Conservation (phyloP, 1,140 invertebrate genomes). For the Marisa cornuarietis region DNA sequence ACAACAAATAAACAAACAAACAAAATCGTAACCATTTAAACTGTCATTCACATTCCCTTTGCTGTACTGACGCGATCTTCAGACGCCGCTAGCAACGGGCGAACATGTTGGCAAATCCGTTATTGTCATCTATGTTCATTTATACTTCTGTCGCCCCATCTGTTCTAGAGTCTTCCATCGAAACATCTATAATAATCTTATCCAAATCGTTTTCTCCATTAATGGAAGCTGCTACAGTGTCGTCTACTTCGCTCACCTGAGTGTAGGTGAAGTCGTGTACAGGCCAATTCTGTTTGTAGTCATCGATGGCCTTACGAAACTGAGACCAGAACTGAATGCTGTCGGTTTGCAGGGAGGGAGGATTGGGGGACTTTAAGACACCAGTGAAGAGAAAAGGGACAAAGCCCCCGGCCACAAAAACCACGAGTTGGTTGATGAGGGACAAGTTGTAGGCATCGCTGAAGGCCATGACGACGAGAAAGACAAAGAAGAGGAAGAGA, state of each 20-base stretch:
- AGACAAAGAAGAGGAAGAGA: slow-evolving; percentile 48
- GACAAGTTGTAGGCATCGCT: slow-evolving; percentile 48
- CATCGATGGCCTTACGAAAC: slow-evolving; percentile 39
- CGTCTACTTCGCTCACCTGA: slow-evolving; percentile 1
- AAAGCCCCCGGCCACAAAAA: slow-evolving; percentile 48
- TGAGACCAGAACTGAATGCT: slow-evolving; percentile 48
- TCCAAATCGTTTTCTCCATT: slow-evolving; percentile 15
- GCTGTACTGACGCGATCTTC: too few relatives aligned
- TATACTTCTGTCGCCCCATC: not conserved
- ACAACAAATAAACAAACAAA: too few relatives aligned
- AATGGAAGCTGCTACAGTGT: not conserved
- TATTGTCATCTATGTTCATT: too few relatives aligned
- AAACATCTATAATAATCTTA: slow-evolving; percentile 30
- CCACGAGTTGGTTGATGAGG: slow-evolving; percentile 51
- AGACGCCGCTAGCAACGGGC: too few relatives aligned
- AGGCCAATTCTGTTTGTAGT: slow-evolving; percentile 44
- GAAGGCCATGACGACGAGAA: slow-evolving; percentile 51
- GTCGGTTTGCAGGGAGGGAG: slow-evolving; percentile 33
- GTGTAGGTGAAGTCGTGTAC: slow-evolving; percentile 42
- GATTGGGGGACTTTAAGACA: slow-evolving; percentile 35
- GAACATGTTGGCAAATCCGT: too few relatives aligned
- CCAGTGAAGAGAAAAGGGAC: slow-evolving; percentile 50
- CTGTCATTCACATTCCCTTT: too few relatives aligned
- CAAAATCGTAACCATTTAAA: too few relatives aligned
- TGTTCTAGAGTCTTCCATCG: slow-evolving; percentile 11